These are phyloP conservation scores for Caenorhabditis plicata DNA, from an alignment of 2,888 invertebrate species.

Conservation along the genomic window DNA sequence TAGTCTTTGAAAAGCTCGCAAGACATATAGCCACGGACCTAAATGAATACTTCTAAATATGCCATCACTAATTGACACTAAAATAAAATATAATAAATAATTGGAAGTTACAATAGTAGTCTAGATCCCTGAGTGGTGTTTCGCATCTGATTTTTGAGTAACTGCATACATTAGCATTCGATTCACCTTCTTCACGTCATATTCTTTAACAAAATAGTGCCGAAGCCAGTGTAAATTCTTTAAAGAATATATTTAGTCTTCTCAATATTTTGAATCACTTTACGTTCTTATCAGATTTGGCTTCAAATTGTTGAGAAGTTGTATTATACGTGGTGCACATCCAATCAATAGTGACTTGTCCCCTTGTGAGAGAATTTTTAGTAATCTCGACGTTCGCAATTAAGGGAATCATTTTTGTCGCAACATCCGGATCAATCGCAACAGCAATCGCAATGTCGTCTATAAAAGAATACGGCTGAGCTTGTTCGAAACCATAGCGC, in stretches of 20 bases:
- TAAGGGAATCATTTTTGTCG: constrained; percentile 36
- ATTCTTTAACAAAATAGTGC: constrained; percentile 36
- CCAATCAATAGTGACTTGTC: constrained; percentile 42
- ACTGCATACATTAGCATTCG: constrained; percentile 38
- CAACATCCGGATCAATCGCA: constrained; percentile 55
- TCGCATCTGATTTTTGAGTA: neutral
- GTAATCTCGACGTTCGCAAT: constrained; percentile 58
- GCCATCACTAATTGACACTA: too few species aligned
- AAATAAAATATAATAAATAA: too few species aligned
- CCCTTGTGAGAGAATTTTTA: constrained; percentile 9
- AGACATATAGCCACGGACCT: too few species aligned
- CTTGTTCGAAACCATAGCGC: neutral
- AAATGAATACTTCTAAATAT: too few species aligned
- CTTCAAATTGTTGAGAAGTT: constrained; percentile 3
- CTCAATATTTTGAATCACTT: neutral
- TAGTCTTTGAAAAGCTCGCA: too few species aligned
- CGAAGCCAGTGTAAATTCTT: too few species aligned
- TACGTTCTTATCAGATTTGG: constrained; percentile 12
- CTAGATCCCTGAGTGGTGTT: too few species aligned
- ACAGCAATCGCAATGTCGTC: constrained; percentile 66
- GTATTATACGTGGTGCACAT: constrained; percentile 16
- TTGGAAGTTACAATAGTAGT: too few species aligned
- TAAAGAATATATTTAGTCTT: too few species aligned
- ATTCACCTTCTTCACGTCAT: constrained; percentile 41
- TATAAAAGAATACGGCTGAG: constrained; percentile 43